Base-by-base conservation (phyloP, 2,797 vertebrate species). In the Syngnathus acus region DNA sequence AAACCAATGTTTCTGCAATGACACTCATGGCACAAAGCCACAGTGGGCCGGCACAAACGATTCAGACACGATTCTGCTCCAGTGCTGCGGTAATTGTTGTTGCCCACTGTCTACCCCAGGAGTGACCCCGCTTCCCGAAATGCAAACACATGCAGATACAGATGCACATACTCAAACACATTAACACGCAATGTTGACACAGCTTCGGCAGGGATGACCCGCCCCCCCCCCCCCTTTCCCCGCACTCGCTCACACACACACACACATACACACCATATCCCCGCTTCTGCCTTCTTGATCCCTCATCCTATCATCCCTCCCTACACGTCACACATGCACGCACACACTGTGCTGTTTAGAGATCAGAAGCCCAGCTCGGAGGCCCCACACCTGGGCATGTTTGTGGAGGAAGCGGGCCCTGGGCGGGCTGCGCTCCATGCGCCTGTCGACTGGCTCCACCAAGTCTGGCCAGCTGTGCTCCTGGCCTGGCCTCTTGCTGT, bases 391-490 rank as follows among this genome's bases (percentile, higher is more conserved):
- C 91, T 92, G 91, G 91, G 90, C 91, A 91, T 92, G 90, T 92
- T 92, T 92, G 91, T 87, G 87, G 89, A 92, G 91, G 91, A 92
- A 91, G 90, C 90, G 85, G 87, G 90, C 89, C 86, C 89, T 87
- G 91, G 89, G 90, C 90, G 90, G 91, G 90, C 91, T 88, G 88
- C 88, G 87, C 90, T 91, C 91, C 90, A 91, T 91, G 89, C 88
- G 90, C 90, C 91, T 91, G 91, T 91, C 91, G 90, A 91, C 91
- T 91, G 91, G 91, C 91, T 92, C 91, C 91, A 92, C 90, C 86
- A 90, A 90, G 91, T 92, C 91, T 92, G 91, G 91, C 91, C 91
- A 92, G 90, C 91, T 92, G 91, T 92, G 91, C 89, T 90, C 89
- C 88, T 91, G 91, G 90, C 89, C 88, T 89, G 88, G 90, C 89